Evolutionary conservation across 2,888 invertebrate genomes (phyloP).

Genomic region (Hoplodrina ambigua): DNA sequence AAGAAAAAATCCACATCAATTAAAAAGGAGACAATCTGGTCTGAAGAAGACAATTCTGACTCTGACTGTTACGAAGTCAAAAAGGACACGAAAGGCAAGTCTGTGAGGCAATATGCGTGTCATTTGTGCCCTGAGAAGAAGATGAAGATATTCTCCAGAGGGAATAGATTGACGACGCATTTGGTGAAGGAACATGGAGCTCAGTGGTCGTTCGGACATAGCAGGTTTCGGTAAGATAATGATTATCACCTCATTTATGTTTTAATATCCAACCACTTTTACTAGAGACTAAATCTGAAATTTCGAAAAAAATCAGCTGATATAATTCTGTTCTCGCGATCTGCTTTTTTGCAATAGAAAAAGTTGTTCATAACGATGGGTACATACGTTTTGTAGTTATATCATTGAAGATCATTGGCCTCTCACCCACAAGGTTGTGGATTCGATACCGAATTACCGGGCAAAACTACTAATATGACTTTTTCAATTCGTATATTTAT

Average conservation of each 20-base stretch:
- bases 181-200: conserved; percentile 93
- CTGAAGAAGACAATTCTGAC: conserved; percentile 73
- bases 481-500: too few relatives aligned
- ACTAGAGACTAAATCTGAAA: too few relatives aligned
- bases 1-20: conserved; percentile 54
- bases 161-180: conserved; percentile 93
- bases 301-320: too few relatives aligned
- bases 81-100: conserved; percentile 70
- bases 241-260: background rate
- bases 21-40: conserved; percentile 58
- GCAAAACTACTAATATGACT: too few relatives aligned
- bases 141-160: conserved; percentile 90
- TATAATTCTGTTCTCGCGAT: too few relatives aligned
- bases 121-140: conserved; percentile 93
- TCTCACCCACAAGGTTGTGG: too few relatives aligned
- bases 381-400: too few relatives aligned
- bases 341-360: too few relatives aligned
- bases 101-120: conserved; percentile 89
- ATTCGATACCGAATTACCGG: too few relatives aligned
- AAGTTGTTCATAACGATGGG: too few relatives aligned
- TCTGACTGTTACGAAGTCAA: conserved; percentile 43
- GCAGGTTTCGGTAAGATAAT: conserved; percentile 91
- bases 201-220: conserved; percentile 94
- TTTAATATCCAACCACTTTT: too few relatives aligned
- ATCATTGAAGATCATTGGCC: too few relatives aligned